Conservation (phyloP, 2,797 vertebrate genomes). For the Euphonia xanthogaster region DNA sequence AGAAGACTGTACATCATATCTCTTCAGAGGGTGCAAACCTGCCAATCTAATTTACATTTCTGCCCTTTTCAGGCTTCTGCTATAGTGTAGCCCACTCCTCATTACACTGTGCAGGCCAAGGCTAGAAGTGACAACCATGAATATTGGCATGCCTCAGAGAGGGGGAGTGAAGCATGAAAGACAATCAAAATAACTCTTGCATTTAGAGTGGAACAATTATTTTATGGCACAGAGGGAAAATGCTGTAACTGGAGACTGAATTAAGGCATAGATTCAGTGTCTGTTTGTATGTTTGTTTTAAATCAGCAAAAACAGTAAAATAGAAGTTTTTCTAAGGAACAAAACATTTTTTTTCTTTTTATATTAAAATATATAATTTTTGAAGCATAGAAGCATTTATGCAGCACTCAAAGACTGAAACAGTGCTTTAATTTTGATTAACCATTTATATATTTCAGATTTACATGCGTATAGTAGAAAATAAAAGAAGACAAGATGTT, state of each 20-base stretch:
- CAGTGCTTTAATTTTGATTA: not conserved
- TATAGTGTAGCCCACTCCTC: not conserved
- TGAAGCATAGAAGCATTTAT: not conserved
- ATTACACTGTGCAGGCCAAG: not conserved
- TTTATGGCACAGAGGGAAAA: not conserved
- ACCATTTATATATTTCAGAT: not conserved
- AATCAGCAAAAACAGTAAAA: not conserved
- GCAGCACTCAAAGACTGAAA: not conserved
- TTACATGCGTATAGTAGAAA: not conserved
- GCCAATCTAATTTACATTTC: not conserved
- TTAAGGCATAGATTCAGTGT: not conserved
- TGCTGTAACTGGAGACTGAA: not conserved
- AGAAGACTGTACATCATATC: not conserved
- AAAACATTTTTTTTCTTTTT: not conserved
- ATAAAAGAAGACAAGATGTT: not conserved
- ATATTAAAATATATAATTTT: not conserved
- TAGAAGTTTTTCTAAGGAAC: not conserved
- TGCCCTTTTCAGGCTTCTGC: not conserved
- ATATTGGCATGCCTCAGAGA: not conserved
- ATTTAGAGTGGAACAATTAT: not conserved
- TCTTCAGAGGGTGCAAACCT: not conserved
- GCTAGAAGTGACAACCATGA: not conserved
- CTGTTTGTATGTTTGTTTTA: not conserved
- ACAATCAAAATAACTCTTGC: not conserved
- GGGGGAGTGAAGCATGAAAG: not conserved